These are phyloP conservation scores for Scleropages formosus DNA, from an alignment of 2,797 vertebrate species.

Conservation along the genomic window DNA sequence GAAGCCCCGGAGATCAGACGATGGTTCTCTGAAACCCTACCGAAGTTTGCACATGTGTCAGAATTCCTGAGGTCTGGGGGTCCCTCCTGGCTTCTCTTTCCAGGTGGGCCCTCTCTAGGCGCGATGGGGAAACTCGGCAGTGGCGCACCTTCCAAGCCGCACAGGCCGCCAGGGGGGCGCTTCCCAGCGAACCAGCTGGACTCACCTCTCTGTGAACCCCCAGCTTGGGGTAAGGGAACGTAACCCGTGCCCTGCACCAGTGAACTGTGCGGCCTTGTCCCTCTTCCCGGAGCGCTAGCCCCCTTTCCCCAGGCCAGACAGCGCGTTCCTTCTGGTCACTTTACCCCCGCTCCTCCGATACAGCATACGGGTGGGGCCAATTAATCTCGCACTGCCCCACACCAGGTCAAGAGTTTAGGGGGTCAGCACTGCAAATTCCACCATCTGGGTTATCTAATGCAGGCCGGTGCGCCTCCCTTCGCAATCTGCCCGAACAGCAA, in stretches of 20 bases:
- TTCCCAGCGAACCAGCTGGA: conserved; percentile 48
- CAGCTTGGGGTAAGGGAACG: conserved; percentile 50
- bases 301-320: conserved; percentile 65
- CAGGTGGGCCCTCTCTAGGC: neutral
- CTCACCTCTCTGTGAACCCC: conserved; percentile 73
- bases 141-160: neutral
- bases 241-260: conserved; percentile 53
- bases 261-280: conserved; percentile 60
- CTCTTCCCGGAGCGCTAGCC: conserved; percentile 47
- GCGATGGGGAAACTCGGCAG: neutral
- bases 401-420: conserved; percentile 73
- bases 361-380: conserved; percentile 58
- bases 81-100: too few species aligned
- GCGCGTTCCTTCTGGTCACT: conserved; percentile 66
- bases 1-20: too few species aligned
- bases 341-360: conserved; percentile 58
- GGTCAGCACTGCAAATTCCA: conserved; percentile 57
- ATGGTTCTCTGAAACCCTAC: too few species aligned
- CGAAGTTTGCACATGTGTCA: too few species aligned
- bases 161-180: conserved; percentile 34
- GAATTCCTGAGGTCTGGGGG: neutral
- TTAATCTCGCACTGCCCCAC: conserved; percentile 64
- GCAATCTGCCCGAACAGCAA: neutral
- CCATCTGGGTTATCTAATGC: conserved; percentile 55
- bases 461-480: conserved; percentile 26